Evolutionary conservation across 2,888 invertebrate species (phyloP).

Genomic region (Hypomecis atomaria): DNA sequence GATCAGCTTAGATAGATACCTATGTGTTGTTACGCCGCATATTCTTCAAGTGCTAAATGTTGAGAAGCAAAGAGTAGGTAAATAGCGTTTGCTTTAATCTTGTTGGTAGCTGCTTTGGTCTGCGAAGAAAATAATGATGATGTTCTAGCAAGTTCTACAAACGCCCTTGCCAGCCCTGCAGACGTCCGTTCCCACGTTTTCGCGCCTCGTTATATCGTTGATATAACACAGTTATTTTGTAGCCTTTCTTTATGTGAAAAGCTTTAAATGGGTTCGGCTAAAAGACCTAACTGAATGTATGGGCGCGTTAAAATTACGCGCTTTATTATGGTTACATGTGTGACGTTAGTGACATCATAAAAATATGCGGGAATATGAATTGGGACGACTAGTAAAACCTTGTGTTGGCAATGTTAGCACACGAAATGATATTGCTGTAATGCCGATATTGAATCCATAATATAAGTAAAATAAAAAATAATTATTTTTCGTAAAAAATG

Average conservation of each 20-base stretch:
- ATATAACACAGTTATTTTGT: conserved; percentile 24
- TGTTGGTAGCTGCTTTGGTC: too few species aligned
- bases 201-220: conserved; percentile 23
- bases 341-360: background rate
- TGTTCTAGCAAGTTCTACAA: background rate
- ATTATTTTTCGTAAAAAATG: too few species aligned
- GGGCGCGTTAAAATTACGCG: conserved; percentile 7
- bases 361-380: background rate
- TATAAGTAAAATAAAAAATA: too few species aligned
- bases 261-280: conserved; percentile 15
- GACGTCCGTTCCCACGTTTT: conserved; percentile 17
- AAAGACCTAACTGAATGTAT: conserved; percentile 15
- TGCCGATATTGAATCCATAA: too few species aligned
- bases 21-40: too few species aligned
- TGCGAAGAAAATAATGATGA: too few species aligned
- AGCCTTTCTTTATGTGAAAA: conserved; percentile 25
- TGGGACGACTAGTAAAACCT: background rate
- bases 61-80: too few species aligned
- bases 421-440: too few species aligned
- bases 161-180: conserved; percentile 17
- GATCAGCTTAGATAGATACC: too few species aligned
- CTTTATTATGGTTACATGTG: conserved; percentile 11
- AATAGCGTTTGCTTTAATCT: too few species aligned
- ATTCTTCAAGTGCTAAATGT: too few species aligned
- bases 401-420: too few species aligned